Percentiles rank a stretch among this genome's conserved stretches.
Evolutionary conservation across 2,888 invertebrate genomes (phyloP).

Genomic region (Eucriotettix oculatus): DNA sequence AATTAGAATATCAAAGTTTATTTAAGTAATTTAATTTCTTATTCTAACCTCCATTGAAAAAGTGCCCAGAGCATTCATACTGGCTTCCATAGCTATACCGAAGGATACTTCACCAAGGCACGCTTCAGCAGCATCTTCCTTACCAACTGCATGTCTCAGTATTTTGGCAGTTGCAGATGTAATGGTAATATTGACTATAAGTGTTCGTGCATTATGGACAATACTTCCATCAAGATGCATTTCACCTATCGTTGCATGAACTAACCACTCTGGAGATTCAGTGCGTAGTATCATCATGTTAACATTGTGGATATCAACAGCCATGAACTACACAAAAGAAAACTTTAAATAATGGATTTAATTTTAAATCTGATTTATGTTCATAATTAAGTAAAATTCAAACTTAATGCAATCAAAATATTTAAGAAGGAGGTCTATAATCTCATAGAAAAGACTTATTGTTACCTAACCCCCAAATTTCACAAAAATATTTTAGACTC

Average conservation of each 20-base stretch:
- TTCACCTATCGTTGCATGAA: constrained; percentile 54
- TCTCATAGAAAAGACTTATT: too few relatives aligned
- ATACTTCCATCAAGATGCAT: constrained; percentile 51
- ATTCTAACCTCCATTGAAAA: constrained; percentile 47
- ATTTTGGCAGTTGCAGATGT: constrained; percentile 42
- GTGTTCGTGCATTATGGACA: constrained; percentile 46
- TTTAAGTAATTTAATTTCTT: too few relatives aligned
- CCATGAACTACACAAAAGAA: constrained; percentile 48
- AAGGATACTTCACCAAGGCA: constrained; percentile 57
- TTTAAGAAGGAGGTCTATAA: too few relatives aligned
- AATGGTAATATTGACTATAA: constrained; percentile 56
- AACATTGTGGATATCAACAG: constrained; percentile 58
- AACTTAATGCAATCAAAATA: too few relatives aligned
- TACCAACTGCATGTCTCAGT: constrained; percentile 30
- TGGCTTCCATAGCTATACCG: constrained; percentile 56
- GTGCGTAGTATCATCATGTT: constrained; percentile 43
- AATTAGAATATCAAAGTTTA: too few relatives aligned
- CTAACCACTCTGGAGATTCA: constrained; percentile 47
- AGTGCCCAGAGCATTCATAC: constrained; percentile 65
- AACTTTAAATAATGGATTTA: not conserved
- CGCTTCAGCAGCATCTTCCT: constrained; percentile 30
- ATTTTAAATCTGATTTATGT: too few relatives aligned
- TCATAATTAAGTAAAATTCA: too few relatives aligned
- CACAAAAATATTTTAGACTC: too few relatives aligned
- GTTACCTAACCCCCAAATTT: too few relatives aligned